Base-by-base conservation (phyloP, 2,797 vertebrate species). In the Babyrousa celebensis region DNA sequence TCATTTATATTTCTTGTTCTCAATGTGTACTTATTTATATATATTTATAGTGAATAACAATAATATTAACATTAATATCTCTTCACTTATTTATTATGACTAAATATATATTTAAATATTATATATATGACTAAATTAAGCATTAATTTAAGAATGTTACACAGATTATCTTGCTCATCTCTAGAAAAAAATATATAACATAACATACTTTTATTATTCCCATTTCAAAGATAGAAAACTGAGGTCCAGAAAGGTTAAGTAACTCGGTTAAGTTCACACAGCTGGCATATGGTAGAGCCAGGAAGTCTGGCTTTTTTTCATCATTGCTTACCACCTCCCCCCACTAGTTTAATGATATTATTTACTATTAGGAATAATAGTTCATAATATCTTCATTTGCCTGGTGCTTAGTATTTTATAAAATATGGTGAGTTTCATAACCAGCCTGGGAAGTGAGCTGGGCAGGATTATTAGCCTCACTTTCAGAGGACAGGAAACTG, bases 201-300 rank as follows among this genome's bases (percentile, higher is more conserved):
- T 58, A 62, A 23, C 18, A 62, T 79, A 65, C 3, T 68, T 58
- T 52, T 72, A 67, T 71, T 92, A 29, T 27, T 82, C 14, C 12
- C 58, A 74, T 87, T 95, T 96, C 96, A 54, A 27, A 96, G 74
- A 52, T 20, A 90, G 79, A 89, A 93, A 96, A 65, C 32, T 85
- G 75, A 97, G 84, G 75, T 17, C 72, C 0, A 0, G 11, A 85
- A 87, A 92, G n/a, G 3, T 77, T 75, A 92, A 82, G 67, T 36
- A 72, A 10, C 21, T 68, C 58, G 40, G 14, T 25, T 89, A 77
- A 92, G 40, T 75, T 43, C 43, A 67, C 16, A 77, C n/a, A 78
- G 65, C 43, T 80, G 60, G 40, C n/a, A 0, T 0, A 70, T 4
- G 43, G 20, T 11, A 63, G 3, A 62, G 63, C 12, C 60, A 36